These are phyloP conservation scores for Junonia oenone DNA, from an alignment of 2,888 invertebrate genomes.

Conservation along the genomic window DNA sequence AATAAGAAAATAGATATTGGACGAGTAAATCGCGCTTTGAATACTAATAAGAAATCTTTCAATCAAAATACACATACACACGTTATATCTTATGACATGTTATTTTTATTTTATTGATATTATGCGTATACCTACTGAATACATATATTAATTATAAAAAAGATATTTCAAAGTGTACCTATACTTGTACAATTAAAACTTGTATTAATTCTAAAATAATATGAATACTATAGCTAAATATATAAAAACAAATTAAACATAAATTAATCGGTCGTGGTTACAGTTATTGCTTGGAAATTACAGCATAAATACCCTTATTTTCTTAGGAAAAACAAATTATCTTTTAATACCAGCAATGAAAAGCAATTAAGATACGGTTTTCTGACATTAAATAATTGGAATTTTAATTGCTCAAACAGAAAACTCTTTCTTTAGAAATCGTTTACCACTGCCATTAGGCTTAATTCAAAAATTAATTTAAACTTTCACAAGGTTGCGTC, in stretches of 20 bases:
- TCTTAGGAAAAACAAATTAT: conserved; percentile 29
- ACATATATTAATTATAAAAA: not conserved
- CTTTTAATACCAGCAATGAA: conserved; percentile 42
- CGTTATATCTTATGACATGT: not conserved
- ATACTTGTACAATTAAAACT: too few species aligned
- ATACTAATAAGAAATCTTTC: conserved; percentile 42
- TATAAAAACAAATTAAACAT: not conserved
- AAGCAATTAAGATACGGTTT: conserved; percentile 62
- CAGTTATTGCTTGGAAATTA: conserved; percentile 4
- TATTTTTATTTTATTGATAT: not conserved
- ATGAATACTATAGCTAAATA: not conserved
- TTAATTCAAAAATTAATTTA: conserved; percentile 80
- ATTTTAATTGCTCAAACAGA: conserved; percentile 63
- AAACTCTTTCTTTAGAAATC: conserved; percentile 74
- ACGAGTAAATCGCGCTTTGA: conserved; percentile 37
- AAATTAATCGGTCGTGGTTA: conserved; percentile 10
- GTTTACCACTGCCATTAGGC: conserved; percentile 75
- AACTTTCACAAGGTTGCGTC: conserved; percentile 75
- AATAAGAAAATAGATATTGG: conserved; percentile 40
- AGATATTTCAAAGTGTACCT: too few species aligned
- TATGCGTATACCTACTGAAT: not conserved
- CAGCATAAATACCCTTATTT: conserved; percentile 14
- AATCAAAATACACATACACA: conserved; percentile 26
- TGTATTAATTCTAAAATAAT: too few species aligned
- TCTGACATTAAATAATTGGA: conserved; percentile 64